phyloP scores from a whole-genome alignment of 2,113 vertebrate species.

The Caretta caretta region DNA sequence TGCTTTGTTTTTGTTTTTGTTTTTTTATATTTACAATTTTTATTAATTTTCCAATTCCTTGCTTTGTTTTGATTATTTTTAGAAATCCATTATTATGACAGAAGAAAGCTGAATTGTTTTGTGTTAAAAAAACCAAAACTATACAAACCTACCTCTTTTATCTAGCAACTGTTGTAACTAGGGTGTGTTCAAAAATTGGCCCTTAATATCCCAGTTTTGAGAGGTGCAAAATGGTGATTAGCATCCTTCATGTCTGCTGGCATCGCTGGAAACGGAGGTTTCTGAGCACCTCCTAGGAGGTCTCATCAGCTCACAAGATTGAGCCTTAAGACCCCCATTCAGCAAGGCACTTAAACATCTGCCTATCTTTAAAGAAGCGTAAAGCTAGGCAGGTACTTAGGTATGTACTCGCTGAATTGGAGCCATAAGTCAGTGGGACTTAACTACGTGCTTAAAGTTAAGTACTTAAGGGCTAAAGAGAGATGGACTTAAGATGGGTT shows the following conservation, averaged over 20 bases:
- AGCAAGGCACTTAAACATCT: not conserved
- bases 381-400: not conserved
- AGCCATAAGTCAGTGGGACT: not conserved
- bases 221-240: not conserved
- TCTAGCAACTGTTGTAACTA: not conserved
- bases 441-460: not conserved
- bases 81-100: not conserved
- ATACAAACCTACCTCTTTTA: not conserved
- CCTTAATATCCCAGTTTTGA: not conserved
- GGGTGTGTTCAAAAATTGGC: not conserved
- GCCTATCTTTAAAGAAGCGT: not conserved
- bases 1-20: not conserved
- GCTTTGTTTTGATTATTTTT: not conserved
- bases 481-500: not conserved
- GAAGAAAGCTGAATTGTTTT: not conserved
- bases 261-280: not conserved
- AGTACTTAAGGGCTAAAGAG: not conserved
- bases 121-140: not conserved
- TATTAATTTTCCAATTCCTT: not conserved
- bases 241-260: not conserved
- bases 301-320: not conserved
- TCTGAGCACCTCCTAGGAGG: not conserved
- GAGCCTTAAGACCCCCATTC: not conserved
- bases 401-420: not conserved
- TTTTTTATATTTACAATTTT: not conserved